phyloP scores from a whole-genome alignment of 1,140 invertebrate species.

The Globodera rostochiensis region DNA sequence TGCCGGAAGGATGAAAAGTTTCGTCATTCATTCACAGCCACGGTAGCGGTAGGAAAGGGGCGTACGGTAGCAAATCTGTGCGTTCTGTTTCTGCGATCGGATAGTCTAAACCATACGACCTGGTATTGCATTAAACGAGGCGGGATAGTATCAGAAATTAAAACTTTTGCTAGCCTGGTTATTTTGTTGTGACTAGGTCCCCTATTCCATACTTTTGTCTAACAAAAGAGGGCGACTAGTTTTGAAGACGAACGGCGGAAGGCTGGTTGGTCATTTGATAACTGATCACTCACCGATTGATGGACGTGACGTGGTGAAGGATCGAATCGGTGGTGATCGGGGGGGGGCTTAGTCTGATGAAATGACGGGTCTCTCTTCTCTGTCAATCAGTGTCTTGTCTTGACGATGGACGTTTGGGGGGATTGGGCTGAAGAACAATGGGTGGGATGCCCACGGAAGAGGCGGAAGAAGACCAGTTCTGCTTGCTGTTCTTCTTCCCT shows the following conservation, averaged over 20 bases:
- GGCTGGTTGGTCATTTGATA: background rate
- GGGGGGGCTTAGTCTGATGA: background rate
- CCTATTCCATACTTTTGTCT: too few species aligned
- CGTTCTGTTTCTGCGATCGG: too few species aligned
- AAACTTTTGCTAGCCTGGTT: too few species aligned
- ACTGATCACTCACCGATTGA: background rate
- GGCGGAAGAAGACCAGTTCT: background rate
- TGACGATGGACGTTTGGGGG: background rate
- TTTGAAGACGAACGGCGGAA: background rate
- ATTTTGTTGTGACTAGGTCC: too few species aligned
- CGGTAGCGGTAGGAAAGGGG: background rate
- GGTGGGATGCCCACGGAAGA: background rate
- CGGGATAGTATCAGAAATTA: too few species aligned
- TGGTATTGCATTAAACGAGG: too few species aligned
- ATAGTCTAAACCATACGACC: too few species aligned
- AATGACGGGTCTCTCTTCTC: background rate
- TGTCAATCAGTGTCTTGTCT: background rate
- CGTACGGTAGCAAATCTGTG: background rate
- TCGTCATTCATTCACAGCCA: conserved; percentile 50
- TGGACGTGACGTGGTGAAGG: background rate
- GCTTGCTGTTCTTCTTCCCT: background rate
- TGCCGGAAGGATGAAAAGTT: conserved; percentile 61
- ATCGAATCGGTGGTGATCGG: background rate
- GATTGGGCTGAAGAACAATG: background rate
- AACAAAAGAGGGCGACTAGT: too few species aligned